Evolutionary conservation across 2,797 vertebrate species (phyloP).

Genomic region (Cyprinella venusta): DNA sequence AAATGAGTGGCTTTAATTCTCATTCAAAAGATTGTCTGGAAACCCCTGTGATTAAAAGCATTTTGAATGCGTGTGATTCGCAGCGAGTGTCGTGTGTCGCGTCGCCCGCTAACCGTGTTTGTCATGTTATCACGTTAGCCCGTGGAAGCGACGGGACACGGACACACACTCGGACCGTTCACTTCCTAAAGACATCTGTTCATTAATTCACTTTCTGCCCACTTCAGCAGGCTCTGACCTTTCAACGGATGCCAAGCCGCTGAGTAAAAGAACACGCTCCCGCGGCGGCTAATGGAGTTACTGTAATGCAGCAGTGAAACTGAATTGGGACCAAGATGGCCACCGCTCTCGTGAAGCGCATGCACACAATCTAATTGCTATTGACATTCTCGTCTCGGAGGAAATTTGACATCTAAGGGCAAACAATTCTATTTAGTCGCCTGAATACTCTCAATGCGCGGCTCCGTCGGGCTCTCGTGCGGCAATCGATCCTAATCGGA

Average conservation of each 20-base stretch:
- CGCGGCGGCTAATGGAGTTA: conserved; percentile 77
- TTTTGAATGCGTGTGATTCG: background rate
- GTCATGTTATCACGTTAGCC: conserved; percentile 82
- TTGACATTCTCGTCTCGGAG: conserved; percentile 85
- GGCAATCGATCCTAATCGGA: conserved; percentile 84
- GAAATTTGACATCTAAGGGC: conserved; percentile 89
- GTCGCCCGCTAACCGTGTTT: conserved; percentile 73
- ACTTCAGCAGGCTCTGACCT: conserved; percentile 80
- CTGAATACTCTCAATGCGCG: conserved; percentile 81
- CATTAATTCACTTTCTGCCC: conserved; percentile 82
- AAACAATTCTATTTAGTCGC: conserved; percentile 87
- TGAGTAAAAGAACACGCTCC: conserved; percentile 71
- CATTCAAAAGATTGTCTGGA: background rate
- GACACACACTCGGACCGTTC: conserved; percentile 63
- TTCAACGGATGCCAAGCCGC: conserved; percentile 79
- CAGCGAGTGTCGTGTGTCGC: background rate
- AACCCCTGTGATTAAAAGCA: background rate
- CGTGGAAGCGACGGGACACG: conserved; percentile 75
- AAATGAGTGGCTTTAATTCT: background rate
- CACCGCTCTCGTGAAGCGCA: conserved; percentile 71
- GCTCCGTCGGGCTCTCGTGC: conserved; percentile 69
- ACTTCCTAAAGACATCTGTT: conserved; percentile 80
- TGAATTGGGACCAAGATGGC: conserved; percentile 82
- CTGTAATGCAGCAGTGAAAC: conserved; percentile 78
- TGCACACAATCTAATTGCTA: conserved; percentile 86